A percentile compares a stretch with the other conserved stretches of the same genome.
phyloP scores from a whole-genome alignment of 2,797 vertebrate species.

The Ammospiza maritima region DNA sequence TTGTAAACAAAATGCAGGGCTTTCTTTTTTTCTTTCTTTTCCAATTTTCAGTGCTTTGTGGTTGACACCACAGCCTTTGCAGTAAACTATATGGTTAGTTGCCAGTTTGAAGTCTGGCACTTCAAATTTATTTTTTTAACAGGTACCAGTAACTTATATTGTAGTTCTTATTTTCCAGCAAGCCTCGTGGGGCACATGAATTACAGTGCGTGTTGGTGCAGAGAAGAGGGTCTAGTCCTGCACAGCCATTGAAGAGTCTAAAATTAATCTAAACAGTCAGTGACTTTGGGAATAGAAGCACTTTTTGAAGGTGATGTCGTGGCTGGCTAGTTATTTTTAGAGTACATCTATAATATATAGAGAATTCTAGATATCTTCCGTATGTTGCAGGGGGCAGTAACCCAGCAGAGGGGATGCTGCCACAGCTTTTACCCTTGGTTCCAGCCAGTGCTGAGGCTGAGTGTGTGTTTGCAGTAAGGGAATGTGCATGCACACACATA shows the following conservation, averaged over 20 bases:
- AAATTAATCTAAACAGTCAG: not conserved
- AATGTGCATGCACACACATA: too few species aligned
- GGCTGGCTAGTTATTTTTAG: not conserved
- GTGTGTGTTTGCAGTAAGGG: not conserved
- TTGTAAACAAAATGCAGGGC: not conserved
- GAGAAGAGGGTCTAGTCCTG: not conserved
- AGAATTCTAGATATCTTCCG: not conserved
- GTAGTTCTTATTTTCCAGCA: not conserved
- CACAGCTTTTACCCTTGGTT: not conserved
- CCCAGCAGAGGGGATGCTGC: not conserved
- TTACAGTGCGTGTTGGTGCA: not conserved
- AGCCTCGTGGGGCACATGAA: not conserved
- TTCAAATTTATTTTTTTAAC: not conserved
- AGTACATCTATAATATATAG: not conserved
- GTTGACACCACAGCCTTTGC: not conserved
- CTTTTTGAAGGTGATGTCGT: not conserved
- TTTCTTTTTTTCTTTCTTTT: not conserved
- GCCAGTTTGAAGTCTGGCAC: not conserved
- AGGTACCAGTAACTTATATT: not conserved
- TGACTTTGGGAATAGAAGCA: not conserved
- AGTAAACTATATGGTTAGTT: not conserved
- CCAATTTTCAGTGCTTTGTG: not conserved
- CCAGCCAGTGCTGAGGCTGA: too few species aligned
- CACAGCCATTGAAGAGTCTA: not conserved
- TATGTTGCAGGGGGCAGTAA: accelerated